Conservation (phyloP, 2,888 invertebrate genomes). For the Cryptocephalus moraei region DNA sequence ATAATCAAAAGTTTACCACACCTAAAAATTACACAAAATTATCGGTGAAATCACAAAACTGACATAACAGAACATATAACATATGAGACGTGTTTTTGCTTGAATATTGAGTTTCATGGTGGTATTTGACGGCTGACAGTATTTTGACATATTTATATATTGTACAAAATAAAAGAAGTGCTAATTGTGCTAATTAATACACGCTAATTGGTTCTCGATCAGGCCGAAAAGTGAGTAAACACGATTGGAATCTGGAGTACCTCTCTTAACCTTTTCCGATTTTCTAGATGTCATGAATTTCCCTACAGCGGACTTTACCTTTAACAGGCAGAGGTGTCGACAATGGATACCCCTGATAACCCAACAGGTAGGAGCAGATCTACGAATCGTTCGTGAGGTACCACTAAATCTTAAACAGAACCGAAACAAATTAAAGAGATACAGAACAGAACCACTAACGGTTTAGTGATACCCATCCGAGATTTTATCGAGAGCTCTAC, state of each 20-base stretch:
- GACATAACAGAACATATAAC: too few species aligned
- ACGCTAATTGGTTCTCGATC: too few species aligned
- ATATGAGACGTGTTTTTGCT: too few species aligned
- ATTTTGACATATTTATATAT: too few species aligned
- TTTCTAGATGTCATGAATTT: conserved; percentile 32
- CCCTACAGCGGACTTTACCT: conserved; percentile 37
- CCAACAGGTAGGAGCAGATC: conserved; percentile 54
- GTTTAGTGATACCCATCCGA: background rate
- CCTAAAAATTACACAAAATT: background rate
- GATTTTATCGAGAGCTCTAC: background rate
- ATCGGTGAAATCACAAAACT: too few species aligned
- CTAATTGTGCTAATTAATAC: too few species aligned
- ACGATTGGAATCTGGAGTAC: background rate
- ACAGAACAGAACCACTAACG: background rate
- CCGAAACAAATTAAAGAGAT: too few species aligned
- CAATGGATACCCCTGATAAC: conserved; percentile 74
- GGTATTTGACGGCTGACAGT: too few species aligned
- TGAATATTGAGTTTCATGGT: too few species aligned
- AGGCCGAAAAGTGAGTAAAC: background rate
- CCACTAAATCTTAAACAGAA: too few species aligned
- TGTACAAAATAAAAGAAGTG: too few species aligned
- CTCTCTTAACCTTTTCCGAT: background rate
- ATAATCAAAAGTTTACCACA: background rate
- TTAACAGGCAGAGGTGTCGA: conserved; percentile 57
- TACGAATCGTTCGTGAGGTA: too few species aligned